Base-by-base conservation (phyloP, 64 coral and sea anemone genomes). In the Catalaphyllia jardinei region DNA sequence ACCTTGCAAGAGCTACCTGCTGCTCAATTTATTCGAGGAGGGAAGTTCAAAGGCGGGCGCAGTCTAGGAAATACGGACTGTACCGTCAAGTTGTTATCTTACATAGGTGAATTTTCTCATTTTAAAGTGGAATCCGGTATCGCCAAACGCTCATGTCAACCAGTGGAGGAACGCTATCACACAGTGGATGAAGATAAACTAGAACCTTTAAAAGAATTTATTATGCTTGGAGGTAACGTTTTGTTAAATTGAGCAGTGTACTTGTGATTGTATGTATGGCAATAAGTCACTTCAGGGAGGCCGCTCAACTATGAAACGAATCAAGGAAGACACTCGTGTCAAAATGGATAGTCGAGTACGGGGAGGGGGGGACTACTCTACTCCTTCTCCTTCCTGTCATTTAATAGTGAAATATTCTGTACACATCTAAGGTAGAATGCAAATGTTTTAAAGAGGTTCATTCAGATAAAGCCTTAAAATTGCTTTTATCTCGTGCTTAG, bases 151-250 rank as follows among this genome's bases (percentile, higher is more conserved):
- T 24, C 18, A 2, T 39, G 24, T 63, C 27, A 28, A 24, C 12
- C 46, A 7, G 22, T 25, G 65, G 25, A 69, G 4, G 65, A 25
- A 25, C n/a, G 65, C 20, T 25, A 22, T 4, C 65, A n/a, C n/a
- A 25, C 22, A 46, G 25, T 62, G 28, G 81, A 69, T 2, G 81
- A 69, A 22, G 81, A 85, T 46, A 71, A 42, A 38, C 39, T 85
- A 16, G 13, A 38, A 6, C 2, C 81, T 22, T 27, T 85, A 4
- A 85, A 85, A 85, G 81, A 69, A 85, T 85, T 85, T 51, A 85
- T 85, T 71, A 19, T 18, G 1, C 81, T 85, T 29, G 39, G 63
- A 85, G 81, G 81, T 85, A 69, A 85, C 63, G 9, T 15, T 14
- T 29, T 7, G 17, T 46, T 14, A 42, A 35, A 2, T 25, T 19